phyloP scores from a whole-genome alignment of 1,140 invertebrate genomes.

The Heliconius congener region DNA sequence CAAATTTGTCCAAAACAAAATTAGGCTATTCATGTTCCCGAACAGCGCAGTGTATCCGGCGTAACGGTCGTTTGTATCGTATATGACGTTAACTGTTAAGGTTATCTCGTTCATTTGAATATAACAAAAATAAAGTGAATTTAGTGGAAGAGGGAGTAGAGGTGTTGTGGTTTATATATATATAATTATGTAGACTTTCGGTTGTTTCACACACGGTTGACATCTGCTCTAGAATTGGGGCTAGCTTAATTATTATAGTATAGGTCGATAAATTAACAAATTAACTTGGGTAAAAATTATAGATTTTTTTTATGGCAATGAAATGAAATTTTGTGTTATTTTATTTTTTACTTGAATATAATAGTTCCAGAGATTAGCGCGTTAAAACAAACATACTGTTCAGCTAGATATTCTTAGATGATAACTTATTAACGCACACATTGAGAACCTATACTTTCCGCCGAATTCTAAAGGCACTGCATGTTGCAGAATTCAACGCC shows the following conservation, averaged over 20 bases:
- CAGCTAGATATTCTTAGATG: no score
- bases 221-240: background rate
- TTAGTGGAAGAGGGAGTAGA: background rate
- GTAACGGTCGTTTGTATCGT: background rate
- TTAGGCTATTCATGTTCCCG: background rate
- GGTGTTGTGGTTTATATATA: background rate
- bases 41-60: background rate
- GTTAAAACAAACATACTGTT: no score
- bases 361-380: no score
- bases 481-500: no score
- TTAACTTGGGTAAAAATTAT: no score
- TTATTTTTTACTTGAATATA: no score
- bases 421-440: no score
- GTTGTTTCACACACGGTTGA: background rate
- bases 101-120: background rate
- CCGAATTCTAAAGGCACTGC: no score
- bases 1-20: background rate
- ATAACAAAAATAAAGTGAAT: background rate
- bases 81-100: conserved; percentile 6
- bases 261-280: background rate
- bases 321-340: no score
- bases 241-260: background rate
- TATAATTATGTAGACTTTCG: background rate
- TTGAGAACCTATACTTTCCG: no score
- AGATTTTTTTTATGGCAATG: no score